Evolutionary conservation across 2,797 vertebrate species (phyloP).

Genomic region (Chloroceryle inda): DNA sequence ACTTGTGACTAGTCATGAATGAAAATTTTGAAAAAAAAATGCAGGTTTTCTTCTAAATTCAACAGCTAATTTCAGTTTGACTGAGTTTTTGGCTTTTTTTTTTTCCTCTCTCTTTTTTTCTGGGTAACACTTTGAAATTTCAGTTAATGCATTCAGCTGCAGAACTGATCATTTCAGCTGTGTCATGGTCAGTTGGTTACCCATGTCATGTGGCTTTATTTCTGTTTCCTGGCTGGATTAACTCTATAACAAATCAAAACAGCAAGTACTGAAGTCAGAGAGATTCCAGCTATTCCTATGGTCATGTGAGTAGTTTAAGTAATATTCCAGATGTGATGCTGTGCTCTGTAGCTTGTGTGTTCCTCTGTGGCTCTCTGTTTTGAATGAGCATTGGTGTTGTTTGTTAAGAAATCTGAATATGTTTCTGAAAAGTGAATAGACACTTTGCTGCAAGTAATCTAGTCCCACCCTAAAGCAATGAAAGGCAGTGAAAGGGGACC

Average conservation of each 20-base stretch:
- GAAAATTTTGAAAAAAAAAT: background rate
- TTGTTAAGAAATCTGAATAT: background rate
- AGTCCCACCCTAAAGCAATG: background rate
- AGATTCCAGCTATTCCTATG: background rate
- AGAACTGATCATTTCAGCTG: background rate
- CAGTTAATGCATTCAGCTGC: background rate
- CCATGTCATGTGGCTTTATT: background rate
- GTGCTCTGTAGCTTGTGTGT: background rate
- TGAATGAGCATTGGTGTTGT: background rate
- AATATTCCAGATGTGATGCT: background rate
- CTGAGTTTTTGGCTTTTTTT: background rate
- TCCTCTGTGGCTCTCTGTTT: background rate
- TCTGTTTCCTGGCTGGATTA: background rate
- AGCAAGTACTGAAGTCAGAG: background rate
- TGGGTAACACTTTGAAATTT: background rate
- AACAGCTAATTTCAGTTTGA: constrained; percentile 35
- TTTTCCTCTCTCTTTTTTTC: background rate
- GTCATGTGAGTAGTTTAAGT: background rate
- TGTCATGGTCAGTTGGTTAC: background rate
- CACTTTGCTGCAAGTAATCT: background rate
- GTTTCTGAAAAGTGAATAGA: background rate
- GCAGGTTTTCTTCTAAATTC: constrained; percentile 13
- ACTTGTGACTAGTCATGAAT: background rate
- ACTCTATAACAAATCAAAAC: background rate
- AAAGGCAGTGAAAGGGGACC: background rate